Base-by-base conservation (phyloP, 1,140 invertebrate genomes). In the Drosophila repleta region DNA sequence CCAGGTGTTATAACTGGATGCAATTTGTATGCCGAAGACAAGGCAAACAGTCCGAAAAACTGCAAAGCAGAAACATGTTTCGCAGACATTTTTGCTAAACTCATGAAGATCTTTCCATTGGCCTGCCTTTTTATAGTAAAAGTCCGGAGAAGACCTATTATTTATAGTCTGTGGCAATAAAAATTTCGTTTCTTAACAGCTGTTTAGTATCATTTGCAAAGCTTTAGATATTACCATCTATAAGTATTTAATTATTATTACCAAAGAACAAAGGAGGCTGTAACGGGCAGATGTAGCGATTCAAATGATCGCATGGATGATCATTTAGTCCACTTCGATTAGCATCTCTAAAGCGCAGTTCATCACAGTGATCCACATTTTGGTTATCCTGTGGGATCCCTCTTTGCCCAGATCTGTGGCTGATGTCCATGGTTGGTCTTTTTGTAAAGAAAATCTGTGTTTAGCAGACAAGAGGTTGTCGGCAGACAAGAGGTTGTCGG, bases 211-310 rank as follows among this genome's bases (percentile, higher is more conserved):
- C 3, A 41, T 8, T 43, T 2, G 1, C 32, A 35, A 13, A 35
- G 11, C 8, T 3, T 11, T n/a, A n/a, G n/a, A n/a, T n/a, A n/a
- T n/a, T n/a, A n/a, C n/a, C n/a, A n/a, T n/a, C n/a, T 29, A 6
- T 29, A 10, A 0, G 10, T 1, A 35, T 0, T 3, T 1, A 35
- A 35, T 35, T 11, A 13, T 8, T 35, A 3, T 29, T 62, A 62
- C 60, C 48, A 62, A 3, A 62, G 8, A 20, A 52, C 35, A 41
- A 62, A 62, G 0, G 60, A 51, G 11, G 48, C 60, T 1, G 48
- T 52, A 29, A 51, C 41, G 1, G 60, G 60, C 60, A 62, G 18
- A 62, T 62, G 7, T 41, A 62, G 15, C 20, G 29, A 29, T 29
- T 10, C 29, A 29, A 29, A 29, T 8, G 8, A 8, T 29, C 29